These are phyloP conservation scores for Chlamydotis undulata DNA, from an alignment of 2,113 vertebrate genomes.

Conservation along the genomic window DNA sequence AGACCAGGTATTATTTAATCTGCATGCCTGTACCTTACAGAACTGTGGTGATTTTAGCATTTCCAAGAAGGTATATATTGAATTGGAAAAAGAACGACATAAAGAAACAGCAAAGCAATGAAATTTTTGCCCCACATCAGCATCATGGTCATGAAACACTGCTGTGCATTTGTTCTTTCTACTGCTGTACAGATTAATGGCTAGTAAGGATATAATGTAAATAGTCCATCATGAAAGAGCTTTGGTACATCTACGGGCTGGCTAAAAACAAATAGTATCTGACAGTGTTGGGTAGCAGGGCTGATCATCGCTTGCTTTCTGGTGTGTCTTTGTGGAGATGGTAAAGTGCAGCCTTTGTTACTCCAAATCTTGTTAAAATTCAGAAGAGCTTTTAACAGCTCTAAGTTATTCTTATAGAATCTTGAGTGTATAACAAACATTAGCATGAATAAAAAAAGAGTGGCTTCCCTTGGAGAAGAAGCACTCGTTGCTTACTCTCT, in stretches of 20 bases:
- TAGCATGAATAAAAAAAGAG: not conserved
- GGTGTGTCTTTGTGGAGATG: not conserved
- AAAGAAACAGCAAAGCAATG: no score
- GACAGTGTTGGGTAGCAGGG: not conserved
- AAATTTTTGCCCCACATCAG: no score
- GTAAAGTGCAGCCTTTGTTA: not conserved
- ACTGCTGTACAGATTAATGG: not conserved
- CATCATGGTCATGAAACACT: no score
- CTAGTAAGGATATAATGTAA: not conserved
- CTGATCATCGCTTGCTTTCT: not conserved
- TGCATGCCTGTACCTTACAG: not conserved
- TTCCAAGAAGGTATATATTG: not conserved
- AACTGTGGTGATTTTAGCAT: not conserved
- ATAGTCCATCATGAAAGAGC: not conserved
- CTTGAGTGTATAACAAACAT: not conserved
- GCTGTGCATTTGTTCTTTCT: not conserved
- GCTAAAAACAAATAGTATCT: not conserved
- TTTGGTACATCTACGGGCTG: not conserved
- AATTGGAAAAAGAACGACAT: not conserved
- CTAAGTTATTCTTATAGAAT: not conserved
- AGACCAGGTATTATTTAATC: not conserved
- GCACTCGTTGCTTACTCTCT: rapidly evolving
- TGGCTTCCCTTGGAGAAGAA: not conserved
- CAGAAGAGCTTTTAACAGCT: not conserved
- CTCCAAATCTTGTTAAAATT: not conserved